These are phyloP conservation scores for Gadopsis bispinosus DNA, from an alignment of 2,797 vertebrate genomes.

Conservation along the genomic window DNA sequence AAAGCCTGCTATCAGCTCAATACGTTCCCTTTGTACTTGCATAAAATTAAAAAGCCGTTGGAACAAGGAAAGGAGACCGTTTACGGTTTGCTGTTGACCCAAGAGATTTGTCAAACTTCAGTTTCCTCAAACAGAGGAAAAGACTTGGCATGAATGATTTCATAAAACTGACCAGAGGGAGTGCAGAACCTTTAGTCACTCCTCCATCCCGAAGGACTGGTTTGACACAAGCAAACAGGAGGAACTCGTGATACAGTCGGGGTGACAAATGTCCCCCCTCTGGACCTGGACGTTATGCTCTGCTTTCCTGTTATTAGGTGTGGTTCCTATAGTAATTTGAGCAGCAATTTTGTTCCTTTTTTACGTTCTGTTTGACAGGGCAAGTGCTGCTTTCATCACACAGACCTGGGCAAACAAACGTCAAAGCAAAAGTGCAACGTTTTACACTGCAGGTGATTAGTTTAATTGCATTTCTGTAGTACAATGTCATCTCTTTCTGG, in stretches of 20 bases:
- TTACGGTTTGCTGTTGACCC: not conserved
- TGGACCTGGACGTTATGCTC: conserved; percentile 55
- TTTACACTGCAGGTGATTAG: conserved; percentile 32
- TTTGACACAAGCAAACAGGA: conserved; percentile 48
- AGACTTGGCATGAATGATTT: conserved; percentile 3
- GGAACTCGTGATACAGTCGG: conserved; percentile 39
- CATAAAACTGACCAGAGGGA: conserved; percentile 28
- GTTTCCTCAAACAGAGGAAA: conserved; percentile 12
- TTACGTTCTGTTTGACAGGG: conserved; percentile 20
- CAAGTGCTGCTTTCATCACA: conserved; percentile 39
- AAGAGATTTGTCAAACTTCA: conserved; percentile 21
- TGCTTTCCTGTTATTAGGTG: conserved; percentile 64
- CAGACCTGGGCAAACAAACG: conserved; percentile 34
- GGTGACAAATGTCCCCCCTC: conserved; percentile 53
- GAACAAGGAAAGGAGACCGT: conserved; percentile 1
- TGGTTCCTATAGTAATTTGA: conserved; percentile 58
- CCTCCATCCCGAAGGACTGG: conserved; percentile 5
- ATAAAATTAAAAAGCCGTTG: conserved; percentile 33
- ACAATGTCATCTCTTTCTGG: not conserved
- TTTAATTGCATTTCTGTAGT: conserved; percentile 13
- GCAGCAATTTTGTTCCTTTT: conserved; percentile 47
- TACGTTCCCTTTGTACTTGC: conserved; percentile 16
- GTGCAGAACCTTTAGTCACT: conserved; percentile 22
- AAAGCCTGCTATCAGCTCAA: conserved; percentile 34
- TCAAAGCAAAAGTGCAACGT: conserved; percentile 23